These are phyloP conservation scores for Lithophane ornitopus DNA, from an alignment of 2,888 invertebrate genomes.

Conservation along the genomic window DNA sequence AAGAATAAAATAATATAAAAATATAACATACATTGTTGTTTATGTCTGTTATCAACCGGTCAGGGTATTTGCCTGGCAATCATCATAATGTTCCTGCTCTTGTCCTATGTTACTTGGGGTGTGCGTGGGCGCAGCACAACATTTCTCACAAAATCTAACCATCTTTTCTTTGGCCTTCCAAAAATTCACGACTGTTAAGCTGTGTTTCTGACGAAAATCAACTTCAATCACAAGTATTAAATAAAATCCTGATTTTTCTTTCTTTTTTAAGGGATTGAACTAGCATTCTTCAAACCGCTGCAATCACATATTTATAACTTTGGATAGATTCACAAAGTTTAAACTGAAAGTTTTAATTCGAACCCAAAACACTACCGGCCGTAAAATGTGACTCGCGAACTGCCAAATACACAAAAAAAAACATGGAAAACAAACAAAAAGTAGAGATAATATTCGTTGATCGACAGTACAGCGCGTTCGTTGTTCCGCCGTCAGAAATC, in stretches of 20 bases:
- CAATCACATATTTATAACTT: background rate
- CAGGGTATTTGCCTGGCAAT: background rate
- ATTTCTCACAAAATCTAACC: too few relatives aligned
- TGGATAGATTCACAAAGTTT: too few relatives aligned
- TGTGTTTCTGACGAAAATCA: background rate
- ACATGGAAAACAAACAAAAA: constrained; percentile 45
- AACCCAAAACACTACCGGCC: background rate
- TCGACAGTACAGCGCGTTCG: constrained; percentile 51
- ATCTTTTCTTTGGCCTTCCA: too few relatives aligned
- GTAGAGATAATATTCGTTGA: constrained; percentile 58
- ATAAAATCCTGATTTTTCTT: background rate
- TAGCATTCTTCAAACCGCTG: too few relatives aligned
- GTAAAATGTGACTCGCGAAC: background rate
- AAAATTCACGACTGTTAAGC: background rate
- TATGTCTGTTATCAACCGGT: too few relatives aligned
- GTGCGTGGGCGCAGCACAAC: too few relatives aligned
- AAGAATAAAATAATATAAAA: too few relatives aligned
- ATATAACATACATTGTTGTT: too few relatives aligned
- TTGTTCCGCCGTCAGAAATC: constrained; percentile 63
- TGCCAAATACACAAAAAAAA: constrained; percentile 3
- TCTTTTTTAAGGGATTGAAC: background rate
- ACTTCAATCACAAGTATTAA: background rate
- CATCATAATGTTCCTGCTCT: too few relatives aligned
- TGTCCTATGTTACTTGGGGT: too few relatives aligned
- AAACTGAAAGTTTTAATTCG: background rate